These are phyloP conservation scores for Sapayoa aenigma DNA, from an alignment of 2,113 vertebrate species.

Conservation along the genomic window DNA sequence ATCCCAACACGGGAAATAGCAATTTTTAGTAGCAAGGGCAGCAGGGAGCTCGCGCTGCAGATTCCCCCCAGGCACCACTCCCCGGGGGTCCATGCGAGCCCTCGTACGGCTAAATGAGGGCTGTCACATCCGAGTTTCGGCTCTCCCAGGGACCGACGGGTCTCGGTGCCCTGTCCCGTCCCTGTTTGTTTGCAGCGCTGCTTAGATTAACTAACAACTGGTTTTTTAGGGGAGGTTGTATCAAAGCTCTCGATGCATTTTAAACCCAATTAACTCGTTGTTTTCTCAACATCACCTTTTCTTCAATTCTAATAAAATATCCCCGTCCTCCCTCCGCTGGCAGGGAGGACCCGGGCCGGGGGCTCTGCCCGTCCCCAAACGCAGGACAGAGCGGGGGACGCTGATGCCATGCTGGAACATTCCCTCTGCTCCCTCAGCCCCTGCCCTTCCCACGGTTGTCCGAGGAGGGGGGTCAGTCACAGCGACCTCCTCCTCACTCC, in stretches of 20 bases:
- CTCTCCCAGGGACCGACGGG: not conserved
- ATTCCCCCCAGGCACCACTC: not conserved
- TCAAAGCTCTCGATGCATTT: not conserved
- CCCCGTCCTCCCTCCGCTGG: rapidly evolving
- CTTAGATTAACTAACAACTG: rapidly evolving
- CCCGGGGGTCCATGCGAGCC: not conserved
- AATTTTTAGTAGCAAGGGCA: rapidly evolving
- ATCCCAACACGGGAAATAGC: rapidly evolving
- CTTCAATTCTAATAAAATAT: rapidly evolving
- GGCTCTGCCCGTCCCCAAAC: not conserved
- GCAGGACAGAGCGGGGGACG: not conserved
- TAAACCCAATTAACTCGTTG: not conserved
- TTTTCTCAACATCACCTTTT: not conserved
- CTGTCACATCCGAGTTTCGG: too few species aligned
- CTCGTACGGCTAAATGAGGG: not conserved
- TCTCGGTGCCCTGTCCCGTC: not conserved
- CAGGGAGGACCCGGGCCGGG: not conserved
- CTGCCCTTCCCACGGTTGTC: not conserved
- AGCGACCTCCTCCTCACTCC: not conserved
- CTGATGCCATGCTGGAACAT: not conserved
- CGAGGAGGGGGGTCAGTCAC: not conserved
- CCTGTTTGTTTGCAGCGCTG: not conserved
- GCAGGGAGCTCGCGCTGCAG: not conserved
- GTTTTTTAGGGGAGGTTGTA: rapidly evolving
- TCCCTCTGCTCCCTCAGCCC: not conserved